Evolutionary conservation across 2,113 vertebrate species (phyloP).

Genomic region (Erythrocebus patas): DNA sequence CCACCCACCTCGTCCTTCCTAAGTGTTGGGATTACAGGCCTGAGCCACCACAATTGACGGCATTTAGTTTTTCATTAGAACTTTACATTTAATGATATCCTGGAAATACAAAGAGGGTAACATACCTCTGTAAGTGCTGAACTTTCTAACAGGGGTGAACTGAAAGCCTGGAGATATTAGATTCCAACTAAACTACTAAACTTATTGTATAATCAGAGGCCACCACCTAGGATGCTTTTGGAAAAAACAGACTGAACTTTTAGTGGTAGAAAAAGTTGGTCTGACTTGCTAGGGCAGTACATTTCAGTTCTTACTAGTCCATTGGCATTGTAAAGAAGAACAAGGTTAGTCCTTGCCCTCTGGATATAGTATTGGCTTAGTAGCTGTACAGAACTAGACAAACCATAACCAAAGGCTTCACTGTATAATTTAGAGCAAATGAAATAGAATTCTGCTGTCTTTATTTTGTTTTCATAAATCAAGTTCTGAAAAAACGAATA

Average conservation of each 20-base stretch:
- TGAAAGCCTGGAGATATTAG: background rate
- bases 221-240: background rate
- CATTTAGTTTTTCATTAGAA: background rate
- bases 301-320: background rate
- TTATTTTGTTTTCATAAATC: background rate
- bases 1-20: too few species aligned
- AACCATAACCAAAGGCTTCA: background rate
- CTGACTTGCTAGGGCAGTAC: background rate
- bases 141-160: background rate
- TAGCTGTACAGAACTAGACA: background rate
- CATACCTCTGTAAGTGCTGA: background rate
- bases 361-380: background rate
- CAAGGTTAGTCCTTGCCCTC: background rate
- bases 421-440: background rate
- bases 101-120: background rate
- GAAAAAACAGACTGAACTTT: background rate
- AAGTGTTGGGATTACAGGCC: too few species aligned
- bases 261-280: background rate
- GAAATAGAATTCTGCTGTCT: background rate
- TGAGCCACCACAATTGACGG: too few species aligned
- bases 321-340: background rate
- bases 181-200: background rate
- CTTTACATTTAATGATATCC: background rate
- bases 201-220: background rate
- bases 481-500: background rate